Base-by-base conservation (phyloP, 2,888 invertebrate species). In the Macaria liturata region DNA sequence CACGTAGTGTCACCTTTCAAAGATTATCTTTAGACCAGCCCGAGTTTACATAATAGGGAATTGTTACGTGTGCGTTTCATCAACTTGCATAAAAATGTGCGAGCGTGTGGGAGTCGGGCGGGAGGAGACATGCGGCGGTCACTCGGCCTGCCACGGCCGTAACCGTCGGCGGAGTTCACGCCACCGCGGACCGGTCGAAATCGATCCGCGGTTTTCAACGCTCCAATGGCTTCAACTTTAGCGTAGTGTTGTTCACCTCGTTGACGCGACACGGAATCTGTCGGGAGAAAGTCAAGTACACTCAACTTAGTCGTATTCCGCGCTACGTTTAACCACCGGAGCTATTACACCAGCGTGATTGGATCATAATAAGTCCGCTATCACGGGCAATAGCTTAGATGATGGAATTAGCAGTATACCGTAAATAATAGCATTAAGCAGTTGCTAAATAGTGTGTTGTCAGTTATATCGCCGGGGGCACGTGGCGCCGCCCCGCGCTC, bases 281-380 rank as follows among this genome's bases (percentile, higher is more conserved):
- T 65, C 74, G 68, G 81, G 91, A 88, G 91, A 91, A 91, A 91
- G 91, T 90, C 88, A 84, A 86, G 85, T 85, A 85, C 86, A 75
- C 75, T 56, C 61, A 52, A 64, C 62, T 61, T 61, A 77, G 75
- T 64, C 77, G 81, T 80, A 77, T 80, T 77, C 79, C 80, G 86
- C 81, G 80, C 86, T 67, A 87, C 84, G 85, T 78, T 72, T 68
- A 73, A 68, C 72, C 69, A 71, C 79, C 71, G 78, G 73, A 77
- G 43, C 76, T 76, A 81, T 84, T 83, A 83, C 81, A 81, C 76
- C 74, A 78, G 68, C 75, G 70, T 82, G 81, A 84, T 88, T 86
- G 81, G 79, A 86, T 88, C 86, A 84, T 83, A 84, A 83, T 80
- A 84, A 86, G 80, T 83, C 83, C 76, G 79, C 76, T 79, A 80